phyloP scores from a whole-genome alignment of 2,113 vertebrate genomes.

The Australoheros scitulus region DNA sequence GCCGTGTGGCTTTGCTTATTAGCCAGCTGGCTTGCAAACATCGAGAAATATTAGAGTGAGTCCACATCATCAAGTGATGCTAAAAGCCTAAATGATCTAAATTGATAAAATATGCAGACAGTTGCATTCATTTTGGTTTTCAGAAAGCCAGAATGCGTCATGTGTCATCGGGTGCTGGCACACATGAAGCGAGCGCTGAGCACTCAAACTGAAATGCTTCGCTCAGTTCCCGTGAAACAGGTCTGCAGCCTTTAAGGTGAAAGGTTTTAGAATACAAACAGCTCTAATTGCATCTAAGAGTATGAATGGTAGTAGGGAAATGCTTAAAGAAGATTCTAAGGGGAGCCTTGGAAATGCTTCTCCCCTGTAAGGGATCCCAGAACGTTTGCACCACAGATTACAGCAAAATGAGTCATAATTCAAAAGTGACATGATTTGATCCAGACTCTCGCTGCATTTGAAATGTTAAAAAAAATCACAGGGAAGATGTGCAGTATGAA shows the following conservation, averaged over 20 bases:
- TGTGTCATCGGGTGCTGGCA: neutral
- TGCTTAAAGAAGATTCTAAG: neutral
- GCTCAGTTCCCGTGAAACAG: neutral
- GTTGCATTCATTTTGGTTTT: neutral
- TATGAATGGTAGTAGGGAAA: neutral
- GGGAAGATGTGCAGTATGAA: neutral
- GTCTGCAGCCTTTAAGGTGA: neutral
- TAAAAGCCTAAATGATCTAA: neutral
- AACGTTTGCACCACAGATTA: neutral
- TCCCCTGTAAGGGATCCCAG: neutral
- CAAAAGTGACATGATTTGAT: conserved; percentile 39
- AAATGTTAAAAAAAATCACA: conserved; percentile 14
- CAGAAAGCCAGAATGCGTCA: neutral
- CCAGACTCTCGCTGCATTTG: conserved; percentile 17
- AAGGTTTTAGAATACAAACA: conserved; percentile 1
- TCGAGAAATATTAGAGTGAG: neutral
- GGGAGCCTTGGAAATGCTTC: neutral
- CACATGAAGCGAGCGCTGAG: neutral
- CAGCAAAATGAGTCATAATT: conserved; percentile 27
- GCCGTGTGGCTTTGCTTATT: neutral
- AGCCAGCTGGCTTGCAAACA: neutral
- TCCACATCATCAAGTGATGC: neutral
- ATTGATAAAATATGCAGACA: neutral
- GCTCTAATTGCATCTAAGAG: neutral
- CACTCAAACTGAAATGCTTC: neutral